Evolutionary conservation across 2,113 vertebrate species (phyloP).

Genomic region (Leucopsar rothschildi): DNA sequence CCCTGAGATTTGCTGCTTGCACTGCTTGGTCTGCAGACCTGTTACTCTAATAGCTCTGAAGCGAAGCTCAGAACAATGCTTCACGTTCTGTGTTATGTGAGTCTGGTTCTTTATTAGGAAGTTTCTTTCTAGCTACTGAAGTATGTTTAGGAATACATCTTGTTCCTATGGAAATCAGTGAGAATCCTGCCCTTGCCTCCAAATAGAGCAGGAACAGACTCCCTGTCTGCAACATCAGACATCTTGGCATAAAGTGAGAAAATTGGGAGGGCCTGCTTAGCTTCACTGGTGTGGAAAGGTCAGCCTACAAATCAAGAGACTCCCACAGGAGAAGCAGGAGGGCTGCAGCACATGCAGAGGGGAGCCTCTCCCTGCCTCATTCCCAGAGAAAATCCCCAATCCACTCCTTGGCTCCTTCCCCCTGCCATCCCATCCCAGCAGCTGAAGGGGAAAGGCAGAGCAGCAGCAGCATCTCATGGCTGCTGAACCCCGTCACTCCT

Average conservation of each 20-base stretch:
- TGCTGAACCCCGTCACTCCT: neutral
- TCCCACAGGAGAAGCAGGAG: neutral
- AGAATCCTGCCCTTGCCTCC: constrained; percentile 34
- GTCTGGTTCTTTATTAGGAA: constrained; percentile 46
- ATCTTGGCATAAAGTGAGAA: neutral
- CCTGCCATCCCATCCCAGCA: fast-evolving
- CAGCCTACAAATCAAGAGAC: neutral
- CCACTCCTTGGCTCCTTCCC: neutral
- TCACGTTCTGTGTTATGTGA: neutral
- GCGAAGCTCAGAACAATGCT: neutral
- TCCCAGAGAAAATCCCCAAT: neutral
- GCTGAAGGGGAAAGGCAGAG: neutral
- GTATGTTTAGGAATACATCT: constrained; percentile 56
- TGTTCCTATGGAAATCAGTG: constrained; percentile 46
- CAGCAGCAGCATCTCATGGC: neutral
- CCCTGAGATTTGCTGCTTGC: neutral
- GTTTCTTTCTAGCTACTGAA: constrained; percentile 29
- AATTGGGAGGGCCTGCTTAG: constrained; percentile 14
- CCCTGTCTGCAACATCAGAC: neutral
- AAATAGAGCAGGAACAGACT: constrained; percentile 8
- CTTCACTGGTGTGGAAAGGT: neutral
- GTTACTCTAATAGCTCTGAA: neutral
- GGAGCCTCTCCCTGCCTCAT: neutral
- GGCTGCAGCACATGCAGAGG: neutral
- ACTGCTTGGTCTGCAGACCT: neutral